Conservation (phyloP, 2,797 vertebrate species). For the Ambastaia sidthimunki region DNA sequence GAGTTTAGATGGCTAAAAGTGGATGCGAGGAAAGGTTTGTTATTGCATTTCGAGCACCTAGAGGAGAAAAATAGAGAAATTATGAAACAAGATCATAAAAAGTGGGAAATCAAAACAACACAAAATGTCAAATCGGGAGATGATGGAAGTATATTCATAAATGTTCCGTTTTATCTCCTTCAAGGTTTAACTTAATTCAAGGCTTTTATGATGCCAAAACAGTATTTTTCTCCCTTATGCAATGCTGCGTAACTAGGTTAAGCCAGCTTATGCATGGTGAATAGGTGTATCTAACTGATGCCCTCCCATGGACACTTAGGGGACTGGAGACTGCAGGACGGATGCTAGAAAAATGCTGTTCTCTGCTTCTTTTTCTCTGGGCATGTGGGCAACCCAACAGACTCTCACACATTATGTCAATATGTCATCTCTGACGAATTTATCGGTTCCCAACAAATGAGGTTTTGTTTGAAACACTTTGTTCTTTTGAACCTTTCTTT, state of each 20-base stretch:
- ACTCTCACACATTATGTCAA: conserved; percentile 30
- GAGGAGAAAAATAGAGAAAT: background rate
- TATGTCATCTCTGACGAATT: conserved; percentile 31
- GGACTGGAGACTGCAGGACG: conserved; percentile 45
- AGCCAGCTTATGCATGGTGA: conserved; percentile 45
- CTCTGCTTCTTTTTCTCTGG: conserved; percentile 21
- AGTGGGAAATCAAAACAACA: conserved; percentile 2
- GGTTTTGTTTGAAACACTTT: conserved; percentile 13
- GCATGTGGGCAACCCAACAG: conserved; percentile 22
- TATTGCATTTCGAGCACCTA: conserved; percentile 21
- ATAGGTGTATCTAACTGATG: conserved; percentile 56
- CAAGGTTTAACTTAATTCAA: conserved; percentile 34
- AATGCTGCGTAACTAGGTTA: conserved; percentile 53
- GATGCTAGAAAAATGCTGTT: conserved; percentile 33
- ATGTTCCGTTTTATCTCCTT: conserved; percentile 35
- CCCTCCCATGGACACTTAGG: conserved; percentile 52
- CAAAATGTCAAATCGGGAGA: background rate
- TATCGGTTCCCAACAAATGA: conserved; percentile 26
- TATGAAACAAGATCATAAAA: background rate
- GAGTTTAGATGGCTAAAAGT: conserved; percentile 18
- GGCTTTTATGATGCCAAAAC: conserved; percentile 22
- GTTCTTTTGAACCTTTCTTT: conserved; percentile 7
- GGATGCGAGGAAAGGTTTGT: conserved; percentile 8
- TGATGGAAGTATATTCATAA: conserved; percentile 15
- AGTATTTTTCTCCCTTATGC: conserved; percentile 43